A percentile compares a stretch with the other conserved stretches of the same genome.
phyloP scores from a whole-genome alignment of 2,888 invertebrate species.

The Drosophila nigricruria region DNA sequence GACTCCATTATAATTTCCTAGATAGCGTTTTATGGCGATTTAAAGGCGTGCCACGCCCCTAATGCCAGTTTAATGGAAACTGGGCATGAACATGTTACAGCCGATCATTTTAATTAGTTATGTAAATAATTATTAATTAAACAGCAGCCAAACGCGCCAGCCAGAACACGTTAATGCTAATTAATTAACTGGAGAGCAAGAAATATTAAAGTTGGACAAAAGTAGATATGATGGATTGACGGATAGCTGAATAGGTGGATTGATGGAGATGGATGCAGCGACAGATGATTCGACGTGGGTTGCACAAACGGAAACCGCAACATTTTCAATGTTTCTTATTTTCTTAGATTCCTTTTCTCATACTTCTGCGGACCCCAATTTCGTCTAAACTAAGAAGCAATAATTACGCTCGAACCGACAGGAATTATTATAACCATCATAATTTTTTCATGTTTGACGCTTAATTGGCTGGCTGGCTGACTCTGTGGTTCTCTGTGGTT shows the following conservation, averaged over 20 bases:
- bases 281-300: conserved; percentile 30
- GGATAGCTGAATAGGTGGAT: neutral
- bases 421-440: conserved; percentile 59
- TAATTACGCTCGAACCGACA: conserved; percentile 57
- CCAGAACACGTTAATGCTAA: conserved; percentile 51
- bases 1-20: conserved; percentile 35
- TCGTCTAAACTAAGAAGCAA: conserved; percentile 33
- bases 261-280: conserved; percentile 24
- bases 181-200: conserved; percentile 49
- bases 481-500: conserved; percentile 29
- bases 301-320: conserved; percentile 67
- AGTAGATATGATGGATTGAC: neutral
- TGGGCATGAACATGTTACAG: conserved; percentile 65
- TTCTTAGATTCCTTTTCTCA: conserved; percentile 8
- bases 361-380: conserved; percentile 62
- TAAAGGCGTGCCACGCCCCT: conserved; percentile 31
- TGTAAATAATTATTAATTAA: conserved; percentile 71
- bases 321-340: conserved; percentile 34
- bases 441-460: conserved; percentile 52
- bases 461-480: conserved; percentile 42
- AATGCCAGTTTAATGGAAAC: conserved; percentile 62
- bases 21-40: conserved; percentile 31
- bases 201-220: neutral
- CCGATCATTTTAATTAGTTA: conserved; percentile 67
- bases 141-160: conserved; percentile 36